Percentiles rank a stretch among this genome's conserved stretches.
phyloP scores from a whole-genome alignment of 2,797 vertebrate genomes.

The Tenualosa ilisha region DNA sequence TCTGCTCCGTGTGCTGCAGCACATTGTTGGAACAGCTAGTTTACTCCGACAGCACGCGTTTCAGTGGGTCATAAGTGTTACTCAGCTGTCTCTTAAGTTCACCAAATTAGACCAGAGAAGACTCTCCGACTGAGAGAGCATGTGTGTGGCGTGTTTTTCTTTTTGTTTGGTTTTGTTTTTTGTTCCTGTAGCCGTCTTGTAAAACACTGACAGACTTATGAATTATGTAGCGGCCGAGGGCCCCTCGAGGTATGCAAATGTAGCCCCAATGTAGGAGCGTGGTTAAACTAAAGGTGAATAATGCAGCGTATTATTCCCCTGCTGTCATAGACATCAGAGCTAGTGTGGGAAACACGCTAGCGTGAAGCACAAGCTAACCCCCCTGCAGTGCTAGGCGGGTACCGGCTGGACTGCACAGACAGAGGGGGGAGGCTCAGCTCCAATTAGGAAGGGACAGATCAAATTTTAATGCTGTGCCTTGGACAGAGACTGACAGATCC shows the following conservation, averaged over 20 bases:
- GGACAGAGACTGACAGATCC: background rate
- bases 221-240: conserved; percentile 39
- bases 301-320: background rate
- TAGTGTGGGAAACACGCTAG: conserved; percentile 35
- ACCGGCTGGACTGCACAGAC: background rate
- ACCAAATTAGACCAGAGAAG: background rate
- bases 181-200: background rate
- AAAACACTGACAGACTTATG: conserved; percentile 31
- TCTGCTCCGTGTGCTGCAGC: background rate
- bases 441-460: background rate
- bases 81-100: background rate
- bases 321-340: conserved; percentile 17
- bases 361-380: background rate
- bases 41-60: background rate
- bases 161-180: background rate
- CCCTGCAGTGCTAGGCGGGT: background rate
- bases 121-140: background rate
- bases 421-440: background rate
- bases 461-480: conserved; percentile 12
- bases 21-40: background rate
- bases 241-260: conserved; percentile 41
- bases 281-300: conserved; percentile 30
- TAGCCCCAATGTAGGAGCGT: background rate
- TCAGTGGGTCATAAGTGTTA: background rate
- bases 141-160: background rate